phyloP scores from a whole-genome alignment of 2,888 invertebrate species.

The Leucophenga montana region DNA sequence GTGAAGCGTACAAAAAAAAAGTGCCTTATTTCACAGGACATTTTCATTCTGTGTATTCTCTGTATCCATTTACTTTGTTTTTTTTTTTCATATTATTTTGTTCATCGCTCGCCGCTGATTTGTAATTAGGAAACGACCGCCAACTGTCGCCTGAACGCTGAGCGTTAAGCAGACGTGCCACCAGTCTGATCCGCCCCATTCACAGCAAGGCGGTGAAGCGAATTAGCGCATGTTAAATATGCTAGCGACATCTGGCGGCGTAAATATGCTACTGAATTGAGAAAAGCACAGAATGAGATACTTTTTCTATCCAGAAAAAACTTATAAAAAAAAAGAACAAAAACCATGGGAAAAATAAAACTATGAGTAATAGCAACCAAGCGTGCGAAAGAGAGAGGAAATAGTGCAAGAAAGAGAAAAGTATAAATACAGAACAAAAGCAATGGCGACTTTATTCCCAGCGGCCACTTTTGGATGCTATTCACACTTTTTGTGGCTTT shows the following conservation, averaged over 20 bases:
- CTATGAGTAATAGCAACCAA: background rate
- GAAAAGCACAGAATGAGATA: background rate
- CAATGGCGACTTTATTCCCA: constrained; percentile 43
- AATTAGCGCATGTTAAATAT: constrained; percentile 66
- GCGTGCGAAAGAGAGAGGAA: constrained; percentile 43
- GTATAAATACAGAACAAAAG: constrained; percentile 30
- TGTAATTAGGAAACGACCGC: constrained; percentile 70
- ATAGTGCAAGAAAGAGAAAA: constrained; percentile 55
- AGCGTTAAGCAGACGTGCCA: background rate
- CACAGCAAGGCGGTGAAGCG: constrained; percentile 43
- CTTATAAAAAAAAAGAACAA: background rate
- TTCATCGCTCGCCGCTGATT: constrained; percentile 63
- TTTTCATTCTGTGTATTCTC: too few relatives aligned
- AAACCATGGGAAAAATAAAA: constrained; percentile 31
- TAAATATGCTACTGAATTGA: background rate
- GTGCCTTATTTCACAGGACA: too few relatives aligned
- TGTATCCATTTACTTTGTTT: constrained; percentile 34
- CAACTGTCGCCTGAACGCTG: constrained; percentile 63
- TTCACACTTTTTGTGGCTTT: background rate
- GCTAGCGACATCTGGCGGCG: constrained; percentile 63
- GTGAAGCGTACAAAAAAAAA: too few relatives aligned
- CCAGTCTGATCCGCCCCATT: constrained; percentile 59
- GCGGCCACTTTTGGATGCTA: constrained; percentile 38
- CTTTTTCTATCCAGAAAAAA: constrained; percentile 4
- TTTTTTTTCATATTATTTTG: constrained; percentile 33